Evolutionary conservation across 2,888 invertebrate species (phyloP).

Genomic region (Troides oblongomaculatus): DNA sequence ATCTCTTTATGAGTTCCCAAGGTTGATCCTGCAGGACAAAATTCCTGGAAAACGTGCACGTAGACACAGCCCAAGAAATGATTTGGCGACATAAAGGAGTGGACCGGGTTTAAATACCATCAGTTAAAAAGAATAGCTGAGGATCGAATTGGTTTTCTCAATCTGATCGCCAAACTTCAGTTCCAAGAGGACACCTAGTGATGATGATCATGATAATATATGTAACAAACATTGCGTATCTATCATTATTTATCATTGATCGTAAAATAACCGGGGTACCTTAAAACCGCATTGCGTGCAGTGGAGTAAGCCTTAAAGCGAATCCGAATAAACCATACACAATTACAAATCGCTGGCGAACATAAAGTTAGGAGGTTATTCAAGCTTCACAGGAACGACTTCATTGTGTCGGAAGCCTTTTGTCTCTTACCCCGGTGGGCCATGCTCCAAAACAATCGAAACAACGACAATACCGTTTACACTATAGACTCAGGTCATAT

Average conservation of each 20-base stretch:
- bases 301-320: slow-evolving; percentile 25
- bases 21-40: no score
- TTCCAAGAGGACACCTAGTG: no score
- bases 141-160: no score
- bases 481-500: slow-evolving; percentile 1
- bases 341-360: slow-evolving; percentile 29
- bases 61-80: no score
- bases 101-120: no score
- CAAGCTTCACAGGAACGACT: slow-evolving; percentile 22
- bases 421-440: slow-evolving; percentile 16
- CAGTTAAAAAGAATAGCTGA: no score
- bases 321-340: slow-evolving; percentile 28
- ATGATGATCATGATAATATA: not conserved
- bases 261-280: slow-evolving; percentile 5
- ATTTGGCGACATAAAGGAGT: no score
- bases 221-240: not conserved
- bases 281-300: slow-evolving; percentile 19
- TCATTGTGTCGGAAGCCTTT: slow-evolving; percentile 25
- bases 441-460: slow-evolving; percentile 12
- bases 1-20: no score
- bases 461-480: slow-evolving; percentile 16
- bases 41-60: no score
- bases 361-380: slow-evolving; percentile 30
- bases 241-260: not conserved
- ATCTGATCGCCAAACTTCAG: no score